Conservation (phyloP, 2,888 invertebrate species). For the Caenorhabditis sp. region DNA sequence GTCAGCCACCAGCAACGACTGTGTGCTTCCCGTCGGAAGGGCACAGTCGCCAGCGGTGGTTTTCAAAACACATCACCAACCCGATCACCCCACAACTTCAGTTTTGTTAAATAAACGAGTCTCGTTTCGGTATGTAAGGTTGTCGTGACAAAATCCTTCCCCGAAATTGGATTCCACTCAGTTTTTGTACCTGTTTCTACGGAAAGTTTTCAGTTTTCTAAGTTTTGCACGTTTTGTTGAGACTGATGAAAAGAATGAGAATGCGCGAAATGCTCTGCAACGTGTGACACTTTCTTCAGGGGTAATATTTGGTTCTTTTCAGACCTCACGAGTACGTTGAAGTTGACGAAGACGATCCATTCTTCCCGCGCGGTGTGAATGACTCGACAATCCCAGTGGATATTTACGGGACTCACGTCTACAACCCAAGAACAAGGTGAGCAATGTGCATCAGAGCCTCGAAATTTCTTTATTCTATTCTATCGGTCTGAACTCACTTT, state of each 20-base stretch:
- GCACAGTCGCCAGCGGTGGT: slow-evolving; percentile 50
- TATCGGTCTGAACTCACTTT: slow-evolving; percentile 24
- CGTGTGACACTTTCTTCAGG: not conserved
- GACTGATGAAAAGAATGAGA: slow-evolving; percentile 8
- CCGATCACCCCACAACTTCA: slow-evolving; percentile 23
- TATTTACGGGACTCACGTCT: slow-evolving; percentile 79
- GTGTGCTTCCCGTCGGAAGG: slow-evolving; percentile 40
- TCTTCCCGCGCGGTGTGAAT: slow-evolving; percentile 73
- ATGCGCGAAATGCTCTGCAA: slow-evolving; percentile 6
- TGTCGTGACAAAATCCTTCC: slow-evolving; percentile 35
- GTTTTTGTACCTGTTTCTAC: slow-evolving; percentile 7
- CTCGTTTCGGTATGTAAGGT: slow-evolving; percentile 62
- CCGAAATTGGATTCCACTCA: not conserved
- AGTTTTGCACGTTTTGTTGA: slow-evolving; percentile 43
- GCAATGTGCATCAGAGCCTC: not conserved
- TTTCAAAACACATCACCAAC: slow-evolving; percentile 26
- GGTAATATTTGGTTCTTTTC: no score
- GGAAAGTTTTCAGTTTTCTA: slow-evolving; percentile 8
- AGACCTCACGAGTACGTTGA: slow-evolving; percentile 76
- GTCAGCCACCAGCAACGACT: slow-evolving; percentile 47
- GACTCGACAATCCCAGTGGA: slow-evolving; percentile 77
- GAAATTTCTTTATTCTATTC: slow-evolving; percentile 3
- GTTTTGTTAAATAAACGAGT: slow-evolving; percentile 55
- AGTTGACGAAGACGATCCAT: slow-evolving; percentile 78
- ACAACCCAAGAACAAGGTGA: slow-evolving; percentile 77